Base-by-base conservation (phyloP, 2,113 vertebrate genomes). In the Chitala chitala region DNA sequence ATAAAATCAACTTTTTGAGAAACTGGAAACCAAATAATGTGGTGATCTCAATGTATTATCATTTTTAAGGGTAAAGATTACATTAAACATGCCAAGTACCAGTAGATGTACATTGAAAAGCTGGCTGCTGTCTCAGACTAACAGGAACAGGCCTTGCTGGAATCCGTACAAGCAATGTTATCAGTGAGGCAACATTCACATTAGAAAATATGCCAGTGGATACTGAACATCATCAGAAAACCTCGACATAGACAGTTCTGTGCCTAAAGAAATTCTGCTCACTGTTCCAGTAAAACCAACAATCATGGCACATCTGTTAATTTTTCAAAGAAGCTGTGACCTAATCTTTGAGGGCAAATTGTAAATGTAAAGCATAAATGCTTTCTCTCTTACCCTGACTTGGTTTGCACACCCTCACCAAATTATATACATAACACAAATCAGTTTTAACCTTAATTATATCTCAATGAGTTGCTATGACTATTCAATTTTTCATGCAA, bases 41-140 rank as follows among this genome's bases (percentile, higher is more conserved):
- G n/a, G n/a, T n/a, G n/a, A n/a, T n/a, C n/a, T n/a, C n/a, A n/a
- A n/a, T n/a, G n/a, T n/a, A n/a, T n/a, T n/a, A n/a, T n/a, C n/a
- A n/a, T n/a, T n/a, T n/a, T n/a, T n/a, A n/a, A n/a, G n/a, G n/a
- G n/a, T n/a, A n/a, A n/a, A n/a, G n/a, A n/a, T n/a, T n/a, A n/a
- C n/a, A n/a, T n/a, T n/a, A n/a, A n/a, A n/a, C n/a, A n/a, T n/a
- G n/a, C n/a, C n/a, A n/a, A n/a, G n/a, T n/a, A n/a, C n/a, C n/a
- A n/a, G 33, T n/a, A 63, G 29, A 63, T 63, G 31, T 33, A 17
- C 33, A 76, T 38, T 51, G 17, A 78, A 12, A n/a, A n/a, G n/a
- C n/a, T n/a, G n/a, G n/a, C n/a, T n/a, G n/a, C n/a, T n/a, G n/a
- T n/a, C n/a, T n/a, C n/a, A 33, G 10, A 73, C 38, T 69, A 71